Evolutionary conservation across 2,797 vertebrate genomes (phyloP).

Genomic region (Muscicapa striata): DNA sequence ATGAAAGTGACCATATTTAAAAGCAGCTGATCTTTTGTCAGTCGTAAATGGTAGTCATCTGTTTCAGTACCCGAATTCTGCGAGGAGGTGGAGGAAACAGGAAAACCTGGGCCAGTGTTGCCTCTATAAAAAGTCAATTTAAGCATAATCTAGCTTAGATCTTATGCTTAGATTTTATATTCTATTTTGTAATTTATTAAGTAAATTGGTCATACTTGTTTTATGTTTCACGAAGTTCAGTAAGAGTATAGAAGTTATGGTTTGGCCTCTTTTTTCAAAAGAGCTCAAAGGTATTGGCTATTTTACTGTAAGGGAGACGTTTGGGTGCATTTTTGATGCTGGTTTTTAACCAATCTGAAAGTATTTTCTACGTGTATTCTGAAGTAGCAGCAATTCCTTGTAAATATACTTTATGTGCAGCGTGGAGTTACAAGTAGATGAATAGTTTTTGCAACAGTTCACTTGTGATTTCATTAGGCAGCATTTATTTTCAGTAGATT

Average conservation of each 20-base stretch:
- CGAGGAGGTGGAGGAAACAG: background rate
- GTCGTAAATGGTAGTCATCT: accelerated
- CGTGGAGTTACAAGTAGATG: background rate
- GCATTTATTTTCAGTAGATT: background rate
- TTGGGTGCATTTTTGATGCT: background rate
- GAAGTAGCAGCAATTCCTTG: background rate
- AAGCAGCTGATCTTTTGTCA: background rate
- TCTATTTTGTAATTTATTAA: background rate
- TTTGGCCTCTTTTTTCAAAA: background rate
- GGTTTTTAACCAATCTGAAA: background rate
- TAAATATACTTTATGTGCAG: background rate
- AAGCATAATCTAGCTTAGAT: background rate
- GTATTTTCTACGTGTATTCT: background rate
- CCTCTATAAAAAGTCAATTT: background rate
- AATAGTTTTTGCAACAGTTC: background rate
- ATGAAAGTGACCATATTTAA: background rate
- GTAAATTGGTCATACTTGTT: background rate
- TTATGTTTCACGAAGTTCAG: background rate
- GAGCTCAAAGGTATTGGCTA: background rate
- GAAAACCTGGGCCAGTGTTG: background rate
- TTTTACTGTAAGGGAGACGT: background rate
- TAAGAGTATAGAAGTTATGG: background rate
- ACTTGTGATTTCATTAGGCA: background rate
- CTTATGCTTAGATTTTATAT: background rate
- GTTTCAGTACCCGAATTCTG: background rate